Evolutionary conservation across 1,140 invertebrate species (phyloP).

Genomic region (Hermetia illucens): DNA sequence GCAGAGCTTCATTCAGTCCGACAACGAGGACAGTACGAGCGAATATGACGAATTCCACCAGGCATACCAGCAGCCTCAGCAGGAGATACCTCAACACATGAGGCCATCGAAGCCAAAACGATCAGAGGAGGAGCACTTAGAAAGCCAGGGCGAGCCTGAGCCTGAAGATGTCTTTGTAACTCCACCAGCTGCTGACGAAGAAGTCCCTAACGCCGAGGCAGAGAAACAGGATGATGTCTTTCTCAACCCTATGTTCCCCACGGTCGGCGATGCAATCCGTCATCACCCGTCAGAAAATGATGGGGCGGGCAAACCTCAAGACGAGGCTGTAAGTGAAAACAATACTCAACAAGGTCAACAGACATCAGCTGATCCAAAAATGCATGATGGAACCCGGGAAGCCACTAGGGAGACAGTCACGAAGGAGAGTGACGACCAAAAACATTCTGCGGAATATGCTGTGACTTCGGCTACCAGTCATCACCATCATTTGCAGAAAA

Average conservation of each 20-base stretch:
- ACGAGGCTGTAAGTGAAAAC: no score
- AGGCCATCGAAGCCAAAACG: no score
- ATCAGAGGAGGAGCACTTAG: no score
- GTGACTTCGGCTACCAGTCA: neutral
- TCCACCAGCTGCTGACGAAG: no score
- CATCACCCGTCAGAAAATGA: constrained; percentile 4
- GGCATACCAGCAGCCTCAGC: no score
- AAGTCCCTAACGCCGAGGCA: neutral
- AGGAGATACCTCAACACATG: constrained; percentile 4
- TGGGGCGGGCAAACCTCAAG: neutral
- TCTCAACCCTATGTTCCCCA: constrained; percentile 4
- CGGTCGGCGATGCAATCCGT: constrained; percentile 3
- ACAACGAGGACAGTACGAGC: constrained; percentile 15
- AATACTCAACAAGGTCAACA: neutral
- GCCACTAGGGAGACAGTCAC: no score
- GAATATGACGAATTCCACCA: no score
- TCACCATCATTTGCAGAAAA: constrained; percentile 7
- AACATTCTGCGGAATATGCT: neutral
- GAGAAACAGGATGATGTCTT: constrained; percentile 1
- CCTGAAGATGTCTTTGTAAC: no score
- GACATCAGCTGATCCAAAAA: neutral
- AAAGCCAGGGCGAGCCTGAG: no score
- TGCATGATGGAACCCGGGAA: no score
- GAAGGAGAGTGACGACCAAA: no score
- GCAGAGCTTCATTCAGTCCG: constrained; percentile 14